Evolutionary conservation across 2,888 invertebrate species (phyloP).

Genomic region (Platycnemis pennipes): DNA sequence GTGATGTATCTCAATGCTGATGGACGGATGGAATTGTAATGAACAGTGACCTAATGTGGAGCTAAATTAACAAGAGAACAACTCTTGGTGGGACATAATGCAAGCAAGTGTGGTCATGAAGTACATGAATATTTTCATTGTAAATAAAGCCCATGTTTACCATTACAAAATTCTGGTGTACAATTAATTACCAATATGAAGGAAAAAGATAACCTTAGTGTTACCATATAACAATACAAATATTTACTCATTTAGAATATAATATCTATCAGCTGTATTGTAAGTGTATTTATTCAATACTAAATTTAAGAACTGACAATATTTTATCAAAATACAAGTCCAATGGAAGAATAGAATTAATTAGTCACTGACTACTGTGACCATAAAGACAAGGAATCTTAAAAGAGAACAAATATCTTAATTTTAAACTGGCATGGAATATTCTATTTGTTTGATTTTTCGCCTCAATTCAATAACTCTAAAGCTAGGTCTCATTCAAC

Average conservation of each 20-base stretch:
- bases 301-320: constrained; percentile 49
- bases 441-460: constrained; percentile 43
- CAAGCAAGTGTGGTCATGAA: constrained; percentile 28
- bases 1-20: constrained; percentile 35
- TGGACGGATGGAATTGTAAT: constrained; percentile 58
- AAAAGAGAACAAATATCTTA: constrained; percentile 41
- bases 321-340: constrained; percentile 55
- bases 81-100: background rate
- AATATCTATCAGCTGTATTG: background rate
- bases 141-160: constrained; percentile 55
- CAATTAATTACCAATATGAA: background rate
- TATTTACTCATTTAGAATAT: background rate
- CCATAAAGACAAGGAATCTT: constrained; percentile 36
- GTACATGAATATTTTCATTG: constrained; percentile 9
- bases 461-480: background rate
- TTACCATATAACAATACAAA: constrained; percentile 39
- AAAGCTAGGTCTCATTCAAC: constrained; percentile 20
- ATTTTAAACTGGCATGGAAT: constrained; percentile 32
- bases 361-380: constrained; percentile 59
- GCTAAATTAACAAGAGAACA: background rate
- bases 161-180: background rate
- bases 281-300: constrained; percentile 37
- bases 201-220: background rate
- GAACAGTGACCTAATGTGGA: background rate
- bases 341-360: constrained; percentile 60